Percentiles rank a stretch among this genome's conserved stretches.
phyloP scores from a whole-genome alignment of 2,797 vertebrate species.

The Macroramphosus scolopax region DNA sequence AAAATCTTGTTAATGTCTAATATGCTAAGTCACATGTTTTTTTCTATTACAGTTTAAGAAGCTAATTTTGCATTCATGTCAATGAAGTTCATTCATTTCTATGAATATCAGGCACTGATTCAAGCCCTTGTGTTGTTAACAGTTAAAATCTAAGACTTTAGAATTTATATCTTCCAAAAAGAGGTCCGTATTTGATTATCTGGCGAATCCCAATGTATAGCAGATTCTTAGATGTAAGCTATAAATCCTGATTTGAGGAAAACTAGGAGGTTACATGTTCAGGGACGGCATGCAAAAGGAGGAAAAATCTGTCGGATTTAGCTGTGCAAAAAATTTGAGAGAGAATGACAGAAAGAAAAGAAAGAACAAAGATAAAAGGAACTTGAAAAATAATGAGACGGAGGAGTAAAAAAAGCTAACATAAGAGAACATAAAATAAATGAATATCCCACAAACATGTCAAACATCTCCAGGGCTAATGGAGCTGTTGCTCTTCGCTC shows the following conservation, averaged over 20 bases:
- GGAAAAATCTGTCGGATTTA: constrained; percentile 42
- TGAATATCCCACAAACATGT: constrained; percentile 48
- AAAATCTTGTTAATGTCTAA: constrained; percentile 64
- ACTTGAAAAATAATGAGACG: constrained; percentile 36
- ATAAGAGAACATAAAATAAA: constrained; percentile 40
- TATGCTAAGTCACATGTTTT: too few species aligned
- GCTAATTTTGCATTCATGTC: constrained; percentile 37
- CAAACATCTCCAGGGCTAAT: constrained; percentile 54
- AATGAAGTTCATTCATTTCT: constrained; percentile 41
- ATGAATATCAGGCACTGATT: constrained; percentile 52
- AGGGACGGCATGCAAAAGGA: constrained; percentile 48
- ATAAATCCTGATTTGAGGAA: constrained; percentile 26
- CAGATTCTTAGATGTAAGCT: constrained; percentile 24
- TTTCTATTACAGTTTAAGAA: too few species aligned
- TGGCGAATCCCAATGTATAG: constrained; percentile 46
- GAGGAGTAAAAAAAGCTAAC: constrained; percentile 48
- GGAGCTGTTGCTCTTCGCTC: constrained; percentile 72
- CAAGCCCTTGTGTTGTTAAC: constrained; percentile 60
- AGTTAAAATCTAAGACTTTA: constrained; percentile 60
- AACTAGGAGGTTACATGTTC: constrained; percentile 39
- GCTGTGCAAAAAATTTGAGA: constrained; percentile 43
- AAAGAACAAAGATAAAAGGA: constrained; percentile 53
- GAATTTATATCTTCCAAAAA: constrained; percentile 31
- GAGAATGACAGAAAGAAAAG: constrained; percentile 38
- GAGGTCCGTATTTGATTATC: constrained; percentile 43